A percentile compares a stretch with the other conserved stretches of the same genome.
phyloP scores from a whole-genome alignment of 1,140 invertebrate genomes.

The Eriocheir sinensis region DNA sequence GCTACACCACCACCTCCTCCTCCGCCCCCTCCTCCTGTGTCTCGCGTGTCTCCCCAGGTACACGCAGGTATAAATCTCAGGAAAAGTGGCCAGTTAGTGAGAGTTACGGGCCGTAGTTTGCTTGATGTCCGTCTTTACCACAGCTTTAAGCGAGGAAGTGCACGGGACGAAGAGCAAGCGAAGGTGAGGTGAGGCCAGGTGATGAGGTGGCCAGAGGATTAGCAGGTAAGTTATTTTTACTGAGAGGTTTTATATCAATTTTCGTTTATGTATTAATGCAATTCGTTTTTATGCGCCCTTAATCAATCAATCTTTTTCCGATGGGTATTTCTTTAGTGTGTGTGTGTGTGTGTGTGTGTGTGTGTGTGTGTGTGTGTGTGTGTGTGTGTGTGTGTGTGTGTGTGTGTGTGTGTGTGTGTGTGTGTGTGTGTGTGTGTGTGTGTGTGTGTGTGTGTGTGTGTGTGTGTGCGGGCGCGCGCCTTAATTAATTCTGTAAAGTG shows the following conservation, averaged over 20 bases:
- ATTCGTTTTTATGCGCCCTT: too few species aligned
- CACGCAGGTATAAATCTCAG: slow-evolving; percentile 3
- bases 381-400: slow-evolving; percentile 22
- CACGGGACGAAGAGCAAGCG: neutral
- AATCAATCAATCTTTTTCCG: too few species aligned
- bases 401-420: slow-evolving; percentile 22
- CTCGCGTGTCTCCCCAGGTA: neutral
- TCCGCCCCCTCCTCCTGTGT: neutral
- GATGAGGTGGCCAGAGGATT: too few species aligned
- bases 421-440: neutral
- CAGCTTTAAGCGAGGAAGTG: neutral
- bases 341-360: neutral
- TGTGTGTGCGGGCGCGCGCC: too few species aligned
- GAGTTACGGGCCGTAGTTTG: neutral
- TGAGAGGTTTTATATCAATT: too few species aligned
- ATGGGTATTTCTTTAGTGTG: too few species aligned
- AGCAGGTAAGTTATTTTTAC: too few species aligned
- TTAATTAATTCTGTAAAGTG: too few species aligned
- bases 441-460: too few species aligned
- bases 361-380: slow-evolving; percentile 22
- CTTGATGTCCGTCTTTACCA: neutral
- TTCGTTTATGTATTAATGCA: too few species aligned
- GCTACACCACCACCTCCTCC: neutral
- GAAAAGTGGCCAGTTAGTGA: slow-evolving; percentile 5
- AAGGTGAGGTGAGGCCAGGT: neutral